Percentiles rank a stretch among this genome's conserved stretches.
Conservation (phyloP, 2,888 invertebrate species). For the Drosophila sordidula region DNA sequence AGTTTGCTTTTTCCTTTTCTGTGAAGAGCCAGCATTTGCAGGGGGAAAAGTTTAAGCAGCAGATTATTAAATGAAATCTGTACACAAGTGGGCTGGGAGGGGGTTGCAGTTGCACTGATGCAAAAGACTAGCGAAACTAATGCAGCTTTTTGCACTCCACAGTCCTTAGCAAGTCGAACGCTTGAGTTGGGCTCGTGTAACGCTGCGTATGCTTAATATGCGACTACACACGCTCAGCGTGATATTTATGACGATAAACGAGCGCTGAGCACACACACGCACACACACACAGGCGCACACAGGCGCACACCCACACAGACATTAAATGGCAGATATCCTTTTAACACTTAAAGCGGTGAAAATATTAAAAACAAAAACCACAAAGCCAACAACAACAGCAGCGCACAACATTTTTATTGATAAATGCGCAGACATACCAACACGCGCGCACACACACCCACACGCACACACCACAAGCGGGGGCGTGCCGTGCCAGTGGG, state of each 20-base stretch:
- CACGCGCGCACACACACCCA: constrained; percentile 25
- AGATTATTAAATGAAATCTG: constrained; percentile 59
- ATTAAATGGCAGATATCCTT: constrained; percentile 80
- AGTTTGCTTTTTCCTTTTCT: background rate
- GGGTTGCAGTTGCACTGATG: constrained; percentile 4
- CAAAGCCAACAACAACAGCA: constrained; percentile 75
- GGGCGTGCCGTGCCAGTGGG: constrained; percentile 24
- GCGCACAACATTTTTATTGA: constrained; percentile 79
- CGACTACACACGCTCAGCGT: constrained; percentile 41
- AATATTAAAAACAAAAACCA: constrained; percentile 80
- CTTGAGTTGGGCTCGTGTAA: constrained; percentile 40
- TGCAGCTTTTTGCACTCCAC: constrained; percentile 23
- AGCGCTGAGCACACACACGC: constrained; percentile 35
- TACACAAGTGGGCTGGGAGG: too few species aligned
- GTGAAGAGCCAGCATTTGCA: background rate
- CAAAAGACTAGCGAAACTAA: constrained; percentile 19
- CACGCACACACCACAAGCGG: constrained; percentile 22
- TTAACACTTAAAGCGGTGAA: constrained; percentile 81
- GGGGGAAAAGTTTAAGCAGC: constrained; percentile 10
- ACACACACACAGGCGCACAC: constrained; percentile 10
- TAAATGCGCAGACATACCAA: constrained; percentile 75
- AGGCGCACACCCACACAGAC: constrained; percentile 42
- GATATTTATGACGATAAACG: constrained; percentile 74
- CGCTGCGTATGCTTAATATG: constrained; percentile 73
- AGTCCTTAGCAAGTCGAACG: constrained; percentile 25